Base-by-base conservation (phyloP, 2,888 invertebrate species). In the Disparrhopalites patrizii region DNA sequence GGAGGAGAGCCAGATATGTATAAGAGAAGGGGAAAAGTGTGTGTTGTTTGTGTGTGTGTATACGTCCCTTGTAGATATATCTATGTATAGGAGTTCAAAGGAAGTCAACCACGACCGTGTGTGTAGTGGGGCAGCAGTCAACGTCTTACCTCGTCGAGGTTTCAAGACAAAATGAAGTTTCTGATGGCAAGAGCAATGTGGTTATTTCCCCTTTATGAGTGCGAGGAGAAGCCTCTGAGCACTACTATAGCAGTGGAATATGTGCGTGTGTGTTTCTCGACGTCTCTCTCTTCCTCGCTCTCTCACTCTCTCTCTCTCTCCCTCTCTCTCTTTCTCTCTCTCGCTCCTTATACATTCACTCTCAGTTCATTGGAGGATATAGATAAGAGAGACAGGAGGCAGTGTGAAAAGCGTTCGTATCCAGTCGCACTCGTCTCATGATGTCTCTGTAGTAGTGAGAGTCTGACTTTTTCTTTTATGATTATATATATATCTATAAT, bases 111-210 rank as follows among this genome's bases (percentile, higher is more conserved):
- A 57, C 18, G 58, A 58, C 51, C 27, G 40, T 36, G 65, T 36
- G 50, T 54, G 52, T 54, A 64, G 31, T 31, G 40, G 47, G 18
- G 54, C 33, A n/a, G 54, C 31, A 54, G 31, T 54, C 54, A 43
- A 58, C 28, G 55, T 55, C 33, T 36, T 38, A 50, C 57, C 62
- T 62, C 61, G 54, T 52, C 62, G 63, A 67, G 62, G 62, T 68
- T 69, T 69, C 55, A 68, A 33, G 66, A 60, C 55, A 69, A 70
- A 70, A 67, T 68, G 68, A 68, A 58, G 68, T 67, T 61, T n/a
- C n/a, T n/a, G n/a, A n/a, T n/a, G n/a, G n/a, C n/a, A n/a, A 47
- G n/a, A n/a, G n/a, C n/a, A n/a, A n/a, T n/a, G n/a, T n/a, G n/a
- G n/a, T n/a, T n/a, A 47, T 47, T 47, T n/a, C n/a, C n/a, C 47